A percentile compares a stretch with the other conserved stretches of the same genome.
These are phyloP conservation scores for Ceyx melanurus DNA, from an alignment of 2,113 vertebrate genomes.

Conservation along the genomic window DNA sequence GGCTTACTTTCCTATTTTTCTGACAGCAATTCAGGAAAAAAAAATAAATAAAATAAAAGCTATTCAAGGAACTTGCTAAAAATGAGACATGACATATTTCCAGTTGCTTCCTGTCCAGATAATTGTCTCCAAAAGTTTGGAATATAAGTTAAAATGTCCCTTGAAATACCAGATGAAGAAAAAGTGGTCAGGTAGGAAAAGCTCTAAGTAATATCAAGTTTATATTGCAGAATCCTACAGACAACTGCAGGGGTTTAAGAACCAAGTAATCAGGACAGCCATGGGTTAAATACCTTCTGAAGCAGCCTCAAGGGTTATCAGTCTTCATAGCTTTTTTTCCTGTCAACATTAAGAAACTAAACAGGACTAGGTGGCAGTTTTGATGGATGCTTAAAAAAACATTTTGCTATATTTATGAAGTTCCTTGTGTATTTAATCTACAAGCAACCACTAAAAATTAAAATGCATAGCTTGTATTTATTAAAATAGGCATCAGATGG, in stretches of 20 bases:
- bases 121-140: neutral
- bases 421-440: neutral
- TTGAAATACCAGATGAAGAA: neutral
- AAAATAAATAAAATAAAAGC: neutral
- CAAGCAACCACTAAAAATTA: neutral
- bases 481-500: neutral
- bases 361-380: neutral
- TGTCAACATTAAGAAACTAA: neutral
- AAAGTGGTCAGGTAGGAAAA: too few relatives aligned
- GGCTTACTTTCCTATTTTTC: neutral
- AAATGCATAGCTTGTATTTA: neutral
- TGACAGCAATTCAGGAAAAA: neutral
- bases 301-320: neutral
- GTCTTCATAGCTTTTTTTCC: neutral
- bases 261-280: neutral
- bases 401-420: neutral
- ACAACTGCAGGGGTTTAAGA: neutral
- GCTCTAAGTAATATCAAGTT: neutral
- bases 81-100: neutral
- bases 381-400: neutral
- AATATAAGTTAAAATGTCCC: neutral
- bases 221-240: neutral
- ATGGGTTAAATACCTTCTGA: neutral
- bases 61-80: neutral
- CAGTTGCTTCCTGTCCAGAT: slow-evolving; percentile 18